A percentile compares a stretch with the other conserved stretches of the same genome.
Conservation (phyloP, 2,888 invertebrate species). For the Apamea epomidion region DNA sequence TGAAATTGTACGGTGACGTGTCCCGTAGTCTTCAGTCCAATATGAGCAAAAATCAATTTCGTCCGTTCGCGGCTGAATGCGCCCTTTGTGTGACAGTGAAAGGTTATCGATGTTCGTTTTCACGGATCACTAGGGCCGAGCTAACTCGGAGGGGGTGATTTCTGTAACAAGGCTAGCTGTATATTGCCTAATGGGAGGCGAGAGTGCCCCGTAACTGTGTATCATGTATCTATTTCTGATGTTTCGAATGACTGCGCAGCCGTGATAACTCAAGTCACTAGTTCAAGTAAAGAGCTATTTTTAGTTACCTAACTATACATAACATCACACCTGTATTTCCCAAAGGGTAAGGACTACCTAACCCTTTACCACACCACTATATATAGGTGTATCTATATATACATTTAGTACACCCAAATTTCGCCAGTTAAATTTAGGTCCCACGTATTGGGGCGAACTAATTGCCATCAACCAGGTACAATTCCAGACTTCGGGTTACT, state of each 20-base stretch:
- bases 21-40: constrained; percentile 70
- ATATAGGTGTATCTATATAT: too few relatives aligned
- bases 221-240: constrained; percentile 44
- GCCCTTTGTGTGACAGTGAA: constrained; percentile 86
- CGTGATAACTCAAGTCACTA: neutral
- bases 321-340: neutral
- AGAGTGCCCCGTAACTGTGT: constrained; percentile 55
- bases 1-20: constrained; percentile 61
- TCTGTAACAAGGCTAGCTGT: constrained; percentile 76
- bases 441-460: too few relatives aligned
- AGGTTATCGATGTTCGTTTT: constrained; percentile 88
- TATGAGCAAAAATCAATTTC: constrained; percentile 87
- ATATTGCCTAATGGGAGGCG: constrained; percentile 72
- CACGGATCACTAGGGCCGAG: constrained; percentile 82
- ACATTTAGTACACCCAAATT: neutral
- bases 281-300: neutral
- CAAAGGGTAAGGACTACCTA: too few relatives aligned
- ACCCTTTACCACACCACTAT: too few relatives aligned
- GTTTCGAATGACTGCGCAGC: neutral
- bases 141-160: constrained; percentile 74
- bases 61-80: constrained; percentile 84
- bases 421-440: neutral
- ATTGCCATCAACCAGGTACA: neutral
- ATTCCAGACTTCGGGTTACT: neutral
- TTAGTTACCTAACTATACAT: neutral